Evolutionary conservation across 2,113 vertebrate species (phyloP).

Genomic region (Lepidothrix coronata): DNA sequence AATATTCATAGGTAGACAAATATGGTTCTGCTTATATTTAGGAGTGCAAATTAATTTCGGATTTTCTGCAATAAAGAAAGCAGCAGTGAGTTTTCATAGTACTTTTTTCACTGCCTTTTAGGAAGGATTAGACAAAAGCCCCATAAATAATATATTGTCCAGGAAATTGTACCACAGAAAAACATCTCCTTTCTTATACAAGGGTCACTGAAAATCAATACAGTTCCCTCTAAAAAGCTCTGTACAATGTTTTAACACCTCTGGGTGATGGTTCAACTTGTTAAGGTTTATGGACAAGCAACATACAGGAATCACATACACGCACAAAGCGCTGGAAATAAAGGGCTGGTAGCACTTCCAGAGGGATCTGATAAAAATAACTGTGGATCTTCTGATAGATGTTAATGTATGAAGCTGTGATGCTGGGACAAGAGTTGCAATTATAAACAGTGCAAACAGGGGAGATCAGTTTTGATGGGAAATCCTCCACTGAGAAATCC

Average conservation of each 20-base stretch:
- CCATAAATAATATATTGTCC: neutral
- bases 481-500: neutral
- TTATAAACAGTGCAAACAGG: neutral
- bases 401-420: neutral
- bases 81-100: neutral
- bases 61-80: neutral
- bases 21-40: neutral
- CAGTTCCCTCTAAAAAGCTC: neutral
- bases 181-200: neutral
- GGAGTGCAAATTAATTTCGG: neutral
- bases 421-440: neutral
- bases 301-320: neutral
- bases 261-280: constrained; percentile 24
- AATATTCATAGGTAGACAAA: neutral
- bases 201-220: constrained; percentile 36
- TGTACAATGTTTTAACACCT: neutral
- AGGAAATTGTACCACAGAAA: neutral
- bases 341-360: neutral
- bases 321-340: neutral
- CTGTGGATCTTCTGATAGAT: neutral
- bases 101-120: neutral
- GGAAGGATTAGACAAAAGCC: neutral
- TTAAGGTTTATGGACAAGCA: neutral
- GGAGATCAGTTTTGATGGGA: neutral
- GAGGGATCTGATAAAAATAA: neutral